These are phyloP conservation scores for Macropodus opercularis DNA, from an alignment of 2,797 vertebrate species.

Conservation along the genomic window DNA sequence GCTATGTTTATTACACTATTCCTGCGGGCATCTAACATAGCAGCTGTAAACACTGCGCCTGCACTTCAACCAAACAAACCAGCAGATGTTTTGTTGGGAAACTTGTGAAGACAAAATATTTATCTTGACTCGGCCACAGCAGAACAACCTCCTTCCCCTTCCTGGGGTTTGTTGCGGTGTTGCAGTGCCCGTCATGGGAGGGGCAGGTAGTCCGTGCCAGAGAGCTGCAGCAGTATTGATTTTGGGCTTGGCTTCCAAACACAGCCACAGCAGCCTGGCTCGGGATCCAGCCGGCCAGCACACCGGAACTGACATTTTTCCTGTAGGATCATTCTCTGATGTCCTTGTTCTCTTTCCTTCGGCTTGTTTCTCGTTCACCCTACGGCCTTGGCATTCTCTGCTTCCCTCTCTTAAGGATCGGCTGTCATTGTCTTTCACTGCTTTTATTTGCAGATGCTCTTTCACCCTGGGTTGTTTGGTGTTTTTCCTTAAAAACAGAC, in stretches of 20 bases:
- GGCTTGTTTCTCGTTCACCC: neutral
- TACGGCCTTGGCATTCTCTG: neutral
- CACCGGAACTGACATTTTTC: conserved; percentile 38
- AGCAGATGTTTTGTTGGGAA: conserved; percentile 33
- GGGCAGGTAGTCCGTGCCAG: conserved; percentile 29
- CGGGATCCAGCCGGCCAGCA: conserved; percentile 39
- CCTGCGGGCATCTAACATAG: no score
- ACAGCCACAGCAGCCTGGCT: conserved; percentile 46
- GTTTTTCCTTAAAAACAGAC: neutral
- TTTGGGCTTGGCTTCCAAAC: conserved; percentile 69
- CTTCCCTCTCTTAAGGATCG: neutral
- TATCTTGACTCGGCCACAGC: conserved; percentile 24
- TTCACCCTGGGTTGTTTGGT: neutral
- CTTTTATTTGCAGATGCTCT: neutral
- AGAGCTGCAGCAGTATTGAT: conserved; percentile 74
- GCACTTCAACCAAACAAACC: conserved; percentile 9
- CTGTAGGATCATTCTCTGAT: conserved; percentile 33
- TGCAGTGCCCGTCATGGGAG: conserved; percentile 34
- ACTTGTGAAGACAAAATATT: conserved; percentile 49
- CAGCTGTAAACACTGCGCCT: neutral
- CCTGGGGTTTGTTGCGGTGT: conserved; percentile 25
- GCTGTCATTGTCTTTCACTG: neutral
- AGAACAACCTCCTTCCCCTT: conserved; percentile 19
- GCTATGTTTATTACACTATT: no score
- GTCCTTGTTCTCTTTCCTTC: conserved; percentile 29